These are phyloP conservation scores for Drosophila niveifrons DNA, from an alignment of 2,888 invertebrate genomes.

Conservation along the genomic window DNA sequence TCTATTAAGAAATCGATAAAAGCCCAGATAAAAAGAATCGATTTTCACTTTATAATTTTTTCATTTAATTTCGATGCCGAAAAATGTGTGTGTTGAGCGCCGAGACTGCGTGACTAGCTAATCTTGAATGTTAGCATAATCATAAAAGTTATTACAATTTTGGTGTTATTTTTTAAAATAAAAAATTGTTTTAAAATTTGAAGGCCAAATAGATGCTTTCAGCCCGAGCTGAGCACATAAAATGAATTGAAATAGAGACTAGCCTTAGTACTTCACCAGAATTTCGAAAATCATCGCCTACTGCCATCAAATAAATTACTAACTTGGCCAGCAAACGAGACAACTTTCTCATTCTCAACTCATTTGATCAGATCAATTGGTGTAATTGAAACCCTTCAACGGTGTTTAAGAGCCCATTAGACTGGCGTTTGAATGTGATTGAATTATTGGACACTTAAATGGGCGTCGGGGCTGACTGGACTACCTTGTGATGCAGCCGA, in stretches of 20 bases:
- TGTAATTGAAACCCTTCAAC: constrained; percentile 78
- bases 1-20: background rate
- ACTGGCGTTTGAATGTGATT: constrained; percentile 78
- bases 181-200: constrained; percentile 24
- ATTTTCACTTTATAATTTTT: constrained; percentile 13
- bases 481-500: constrained; percentile 30
- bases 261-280: background rate
- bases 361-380: constrained; percentile 59
- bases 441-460: constrained; percentile 82
- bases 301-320: constrained; percentile 29
- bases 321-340: constrained; percentile 8
- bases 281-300: constrained; percentile 44
- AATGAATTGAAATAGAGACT: constrained; percentile 27
- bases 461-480: constrained; percentile 49
- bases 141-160: background rate
- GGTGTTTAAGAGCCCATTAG: constrained; percentile 71
- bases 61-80: constrained; percentile 20
- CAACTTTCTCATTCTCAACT: constrained; percentile 65
- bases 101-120: constrained; percentile 1
- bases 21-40: background rate
- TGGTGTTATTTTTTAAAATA: background rate
- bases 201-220: constrained; percentile 40
- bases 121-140: background rate
- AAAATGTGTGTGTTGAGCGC: background rate
- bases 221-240: constrained; percentile 27